Evolutionary conservation across 1,140 invertebrate species (phyloP), one percentile per base, ranked within the genome.

Genomic region (Archivesica marissinica): DNA sequence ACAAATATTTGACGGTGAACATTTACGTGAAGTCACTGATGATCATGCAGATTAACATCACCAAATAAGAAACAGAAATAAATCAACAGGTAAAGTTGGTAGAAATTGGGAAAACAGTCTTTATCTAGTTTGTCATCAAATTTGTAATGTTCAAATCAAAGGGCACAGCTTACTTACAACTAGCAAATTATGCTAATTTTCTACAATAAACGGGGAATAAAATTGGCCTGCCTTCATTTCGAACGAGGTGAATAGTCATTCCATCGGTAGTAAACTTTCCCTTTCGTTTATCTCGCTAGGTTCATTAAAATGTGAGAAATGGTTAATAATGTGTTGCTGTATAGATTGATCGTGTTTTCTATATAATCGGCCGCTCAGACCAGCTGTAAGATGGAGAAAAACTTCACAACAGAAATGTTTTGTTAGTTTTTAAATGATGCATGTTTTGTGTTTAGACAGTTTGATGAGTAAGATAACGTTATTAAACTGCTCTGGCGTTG

Each of bases 171-270:
- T 83, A 64, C 80, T 33, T 61, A 72, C 64, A 74, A 64, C 68
- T 72, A 59, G 38, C 68, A 83, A 74, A 75, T 83, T 83, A 83
- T 83, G 80, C 38, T 83, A 83, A 83, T 83, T 83, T 83, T 75
- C 41, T 35, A 33, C 68, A 20, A 83, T 83, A 83, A 83, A 83
- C n/a, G 25, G 30, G 68, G 39, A 50, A 83, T 83, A 74, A 83
- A 83, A 17, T 28, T 15, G 30, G 23, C 20, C 38, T 25, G 35
- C 77, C 59, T 79, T 79, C 59, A 50, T 59, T 79, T 50, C n/a
- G n/a, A 35, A 11, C 23, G 20, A 64, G 30, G 56, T 35, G n/a
- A 44, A 33, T 25, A 35, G 23, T 33, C 41, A 68, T 66, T 66
- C 33, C 7, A 7, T 17, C 25, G 77, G 33, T 23, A 38, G 23